A percentile compares a stretch with the other conserved stretches of the same genome.
Evolutionary conservation across 1,140 invertebrate genomes (phyloP).

Genomic region (Pectinophora gossypiella): DNA sequence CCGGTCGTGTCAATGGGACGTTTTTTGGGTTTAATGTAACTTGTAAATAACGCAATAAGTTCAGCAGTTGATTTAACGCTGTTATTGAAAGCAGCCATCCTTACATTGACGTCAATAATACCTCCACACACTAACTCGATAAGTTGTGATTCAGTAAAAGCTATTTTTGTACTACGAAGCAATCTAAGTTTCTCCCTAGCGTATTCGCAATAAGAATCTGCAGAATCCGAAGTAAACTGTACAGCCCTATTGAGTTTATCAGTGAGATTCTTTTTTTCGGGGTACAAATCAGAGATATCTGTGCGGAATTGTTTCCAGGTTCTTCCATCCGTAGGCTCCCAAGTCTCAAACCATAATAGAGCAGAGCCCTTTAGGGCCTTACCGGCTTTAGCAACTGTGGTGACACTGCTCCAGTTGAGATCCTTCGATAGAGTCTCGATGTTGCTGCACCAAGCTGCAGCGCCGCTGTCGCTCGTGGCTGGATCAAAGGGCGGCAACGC

Average conservation of each 20-base stretch:
- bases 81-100: slow-evolving; percentile 25
- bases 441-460: slow-evolving; percentile 2
- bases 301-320: neutral
- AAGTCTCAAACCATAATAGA: slow-evolving; percentile 8
- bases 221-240: neutral
- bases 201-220: slow-evolving; percentile 11
- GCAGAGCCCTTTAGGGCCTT: no score
- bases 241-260: slow-evolving; percentile 6
- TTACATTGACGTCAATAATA: slow-evolving; percentile 20
- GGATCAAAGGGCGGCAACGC: slow-evolving; percentile 9
- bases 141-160: slow-evolving; percentile 19
- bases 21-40: slow-evolving; percentile 17
- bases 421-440: slow-evolving; percentile 3
- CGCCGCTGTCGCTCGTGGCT: slow-evolving; percentile 4
- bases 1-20: neutral
- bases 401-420: slow-evolving; percentile 5
- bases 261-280: slow-evolving; percentile 4
- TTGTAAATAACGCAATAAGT: slow-evolving; percentile 17
- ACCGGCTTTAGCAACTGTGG: slow-evolving; percentile 9
- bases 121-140: slow-evolving; percentile 27
- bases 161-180: no score
- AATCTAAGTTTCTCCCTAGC: slow-evolving; percentile 22
- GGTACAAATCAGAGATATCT: neutral
- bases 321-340: slow-evolving; percentile 13
- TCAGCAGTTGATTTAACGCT: slow-evolving; percentile 16